Percentiles rank a stretch among this genome's conserved stretches.
Conservation (phyloP, 2,113 vertebrate genomes). For the Probosciger aterrimus region DNA sequence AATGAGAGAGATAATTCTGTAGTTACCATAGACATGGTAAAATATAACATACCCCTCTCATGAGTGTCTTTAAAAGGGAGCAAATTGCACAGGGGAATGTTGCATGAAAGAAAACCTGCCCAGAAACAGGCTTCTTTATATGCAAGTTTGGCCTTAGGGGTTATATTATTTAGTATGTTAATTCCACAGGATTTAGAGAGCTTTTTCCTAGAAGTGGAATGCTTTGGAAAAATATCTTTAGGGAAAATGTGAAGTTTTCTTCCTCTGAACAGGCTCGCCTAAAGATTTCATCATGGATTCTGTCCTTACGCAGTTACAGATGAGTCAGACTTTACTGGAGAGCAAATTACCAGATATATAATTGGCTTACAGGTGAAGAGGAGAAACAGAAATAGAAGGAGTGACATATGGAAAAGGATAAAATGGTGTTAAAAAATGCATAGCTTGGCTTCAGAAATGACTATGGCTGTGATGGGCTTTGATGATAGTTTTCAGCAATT, state of each 20-base stretch:
- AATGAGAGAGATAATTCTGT: background rate
- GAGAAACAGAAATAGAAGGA: conserved; percentile 42
- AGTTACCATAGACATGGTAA: background rate
- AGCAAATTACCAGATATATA: conserved; percentile 12
- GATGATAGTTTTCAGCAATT: conserved; percentile 28
- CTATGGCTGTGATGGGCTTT: conserved; percentile 12
- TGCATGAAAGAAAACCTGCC: background rate
- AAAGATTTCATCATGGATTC: background rate
- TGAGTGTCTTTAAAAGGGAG: background rate
- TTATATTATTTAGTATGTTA: conserved; percentile 1
- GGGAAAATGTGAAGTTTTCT: background rate
- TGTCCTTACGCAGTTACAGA: conserved; percentile 3
- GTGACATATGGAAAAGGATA: conserved; percentile 50
- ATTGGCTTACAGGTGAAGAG: conserved; percentile 39
- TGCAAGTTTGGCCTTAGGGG: background rate
- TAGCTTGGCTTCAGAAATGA: conserved; percentile 31
- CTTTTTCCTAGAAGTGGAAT: background rate
- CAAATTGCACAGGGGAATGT: background rate
- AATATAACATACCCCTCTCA: background rate
- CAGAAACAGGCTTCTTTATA: background rate
- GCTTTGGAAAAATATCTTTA: background rate
- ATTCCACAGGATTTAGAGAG: background rate
- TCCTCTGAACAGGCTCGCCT: background rate
- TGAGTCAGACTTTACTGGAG: conserved; percentile 27
- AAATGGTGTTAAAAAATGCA: conserved; percentile 37